phyloP scores from a whole-genome alignment of 2,888 invertebrate species.

The Idaea biselata region DNA sequence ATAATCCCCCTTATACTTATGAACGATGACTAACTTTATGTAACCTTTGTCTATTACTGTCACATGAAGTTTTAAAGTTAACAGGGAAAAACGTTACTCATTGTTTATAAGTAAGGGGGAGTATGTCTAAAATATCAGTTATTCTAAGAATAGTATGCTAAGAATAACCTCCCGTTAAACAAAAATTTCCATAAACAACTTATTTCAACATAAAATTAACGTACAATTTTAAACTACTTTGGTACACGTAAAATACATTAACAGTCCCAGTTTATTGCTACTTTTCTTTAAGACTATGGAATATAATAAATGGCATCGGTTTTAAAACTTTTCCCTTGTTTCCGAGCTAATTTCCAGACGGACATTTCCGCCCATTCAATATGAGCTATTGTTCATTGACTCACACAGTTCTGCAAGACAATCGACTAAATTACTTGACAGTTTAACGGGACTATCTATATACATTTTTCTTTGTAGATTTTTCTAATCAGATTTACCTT shows the following conservation, averaged over 20 bases:
- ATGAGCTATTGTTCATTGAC: constrained; percentile 79
- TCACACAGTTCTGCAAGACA: constrained; percentile 68
- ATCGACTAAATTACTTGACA: constrained; percentile 66
- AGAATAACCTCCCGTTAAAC: neutral
- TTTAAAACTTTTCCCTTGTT: constrained; percentile 79
- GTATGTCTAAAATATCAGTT: neutral
- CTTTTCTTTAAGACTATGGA: constrained; percentile 62
- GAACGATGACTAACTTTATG: too few species aligned
- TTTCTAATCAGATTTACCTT: constrained; percentile 4
- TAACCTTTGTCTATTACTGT: too few species aligned
- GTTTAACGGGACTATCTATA: constrained; percentile 56
- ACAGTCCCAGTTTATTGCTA: constrained; percentile 33
- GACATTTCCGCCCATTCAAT: constrained; percentile 80
- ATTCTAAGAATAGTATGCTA: neutral
- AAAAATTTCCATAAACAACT: neutral
- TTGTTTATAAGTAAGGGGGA: too few species aligned
- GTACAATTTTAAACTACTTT: neutral
- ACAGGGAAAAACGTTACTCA: too few species aligned
- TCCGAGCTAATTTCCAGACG: constrained; percentile 73
- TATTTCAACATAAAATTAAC: neutral
- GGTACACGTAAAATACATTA: constrained; percentile 68
- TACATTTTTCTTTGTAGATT: constrained; percentile 21
- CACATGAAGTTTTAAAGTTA: too few species aligned
- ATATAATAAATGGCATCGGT: constrained; percentile 69
- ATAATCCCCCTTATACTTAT: too few species aligned